A percentile compares a stretch with the other conserved stretches of the same genome.
Conservation (phyloP, 2,113 vertebrate genomes). For the Hippolais icterina region DNA sequence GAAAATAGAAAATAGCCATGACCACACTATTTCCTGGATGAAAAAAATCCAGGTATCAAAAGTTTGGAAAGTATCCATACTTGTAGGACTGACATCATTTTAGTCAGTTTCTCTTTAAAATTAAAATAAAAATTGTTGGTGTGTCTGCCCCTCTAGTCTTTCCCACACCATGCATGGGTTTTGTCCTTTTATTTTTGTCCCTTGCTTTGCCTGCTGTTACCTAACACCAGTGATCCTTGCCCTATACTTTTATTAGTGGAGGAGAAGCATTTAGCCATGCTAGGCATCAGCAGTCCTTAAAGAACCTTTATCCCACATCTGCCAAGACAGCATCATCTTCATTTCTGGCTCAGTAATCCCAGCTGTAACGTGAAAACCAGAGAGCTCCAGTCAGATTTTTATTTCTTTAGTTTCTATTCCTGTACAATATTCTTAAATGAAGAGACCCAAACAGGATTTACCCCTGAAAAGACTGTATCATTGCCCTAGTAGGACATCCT, state of each 20-base stretch:
- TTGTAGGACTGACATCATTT: neutral
- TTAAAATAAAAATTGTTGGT: neutral
- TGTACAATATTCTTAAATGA: neutral
- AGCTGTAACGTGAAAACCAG: neutral
- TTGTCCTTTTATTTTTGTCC: neutral
- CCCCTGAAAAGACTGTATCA: neutral
- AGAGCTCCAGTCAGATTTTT: neutral
- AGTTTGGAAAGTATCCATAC: neutral
- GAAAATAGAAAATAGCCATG: neutral
- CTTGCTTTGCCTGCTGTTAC: neutral
- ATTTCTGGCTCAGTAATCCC: constrained; percentile 17
- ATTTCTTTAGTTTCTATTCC: neutral
- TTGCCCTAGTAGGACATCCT: neutral
- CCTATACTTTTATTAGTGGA: neutral
- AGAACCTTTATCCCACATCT: constrained; percentile 26
- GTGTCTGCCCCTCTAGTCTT: neutral
- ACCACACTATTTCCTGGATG: neutral
- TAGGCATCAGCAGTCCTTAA: neutral
- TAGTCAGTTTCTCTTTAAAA: neutral
- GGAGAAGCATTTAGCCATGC: neutral
- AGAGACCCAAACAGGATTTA: neutral
- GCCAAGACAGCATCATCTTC: neutral
- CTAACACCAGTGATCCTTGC: neutral
- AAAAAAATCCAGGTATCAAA: neutral
- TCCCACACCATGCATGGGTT: neutral